A percentile compares a stretch with the other conserved stretches of the same genome.
These are phyloP conservation scores for Nymphalis urticae DNA, from an alignment of 2,888 invertebrate genomes.

Conservation along the genomic window DNA sequence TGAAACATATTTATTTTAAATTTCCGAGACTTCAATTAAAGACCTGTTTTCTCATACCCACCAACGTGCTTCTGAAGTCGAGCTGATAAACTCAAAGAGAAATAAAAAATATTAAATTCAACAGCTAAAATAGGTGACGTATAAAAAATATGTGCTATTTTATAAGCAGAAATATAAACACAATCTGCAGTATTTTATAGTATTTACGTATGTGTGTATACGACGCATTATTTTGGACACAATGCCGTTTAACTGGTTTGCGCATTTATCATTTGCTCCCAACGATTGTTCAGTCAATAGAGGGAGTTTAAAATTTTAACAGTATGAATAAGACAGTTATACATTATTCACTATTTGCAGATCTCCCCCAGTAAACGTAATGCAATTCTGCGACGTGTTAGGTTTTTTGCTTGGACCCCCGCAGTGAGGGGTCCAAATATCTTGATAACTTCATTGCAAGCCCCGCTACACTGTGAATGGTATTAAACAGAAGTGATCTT, in stretches of 20 bases:
- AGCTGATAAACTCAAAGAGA: too few relatives aligned
- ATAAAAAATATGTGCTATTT: not conserved
- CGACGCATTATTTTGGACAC: slow-evolving; percentile 30
- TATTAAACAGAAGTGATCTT: slow-evolving; percentile 40
- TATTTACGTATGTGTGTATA: not conserved
- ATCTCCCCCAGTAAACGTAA: slow-evolving; percentile 59
- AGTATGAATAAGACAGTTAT: slow-evolving; percentile 64
- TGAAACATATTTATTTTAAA: too few relatives aligned
- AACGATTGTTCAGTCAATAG: slow-evolving; percentile 68
- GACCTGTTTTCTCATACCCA: too few relatives aligned
- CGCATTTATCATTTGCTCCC: slow-evolving; percentile 68
- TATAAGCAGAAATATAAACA: not conserved
- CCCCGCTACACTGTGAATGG: slow-evolving; percentile 49
- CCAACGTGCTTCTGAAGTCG: too few relatives aligned
- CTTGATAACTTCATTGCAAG: slow-evolving; percentile 79
- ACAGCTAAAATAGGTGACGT: not conserved
- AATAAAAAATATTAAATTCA: too few relatives aligned
- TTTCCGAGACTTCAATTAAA: too few relatives aligned
- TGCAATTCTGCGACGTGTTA: slow-evolving; percentile 61
- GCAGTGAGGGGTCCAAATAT: slow-evolving; percentile 55
- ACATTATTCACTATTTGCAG: slow-evolving; percentile 72
- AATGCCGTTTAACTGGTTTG: slow-evolving; percentile 44
- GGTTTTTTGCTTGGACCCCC: slow-evolving; percentile 67
- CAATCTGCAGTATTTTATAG: not conserved
- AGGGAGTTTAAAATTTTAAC: slow-evolving; percentile 73